Base-by-base conservation (phyloP, 1,140 invertebrate species). In the Neuroterus valhalla region DNA sequence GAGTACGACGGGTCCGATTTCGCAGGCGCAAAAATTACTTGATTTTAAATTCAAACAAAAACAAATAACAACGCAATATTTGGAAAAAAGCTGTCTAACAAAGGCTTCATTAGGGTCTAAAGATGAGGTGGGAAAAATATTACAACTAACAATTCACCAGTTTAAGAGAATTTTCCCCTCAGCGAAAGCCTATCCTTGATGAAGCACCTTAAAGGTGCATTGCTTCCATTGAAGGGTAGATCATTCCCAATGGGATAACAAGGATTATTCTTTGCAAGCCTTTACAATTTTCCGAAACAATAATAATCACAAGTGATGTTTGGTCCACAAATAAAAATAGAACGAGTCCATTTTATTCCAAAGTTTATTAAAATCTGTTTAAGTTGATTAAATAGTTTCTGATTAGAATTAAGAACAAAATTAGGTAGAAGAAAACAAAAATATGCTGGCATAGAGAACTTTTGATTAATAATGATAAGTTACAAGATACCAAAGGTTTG, bases 401-500 rank as follows among this genome's bases (percentile, higher is more conserved):
- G 11, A 2, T 45, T 45, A 3, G 8, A n/a, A 48, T 48, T 17
- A 19, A 17, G 17, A 19, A 17, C 17, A n/a, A 48, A 17, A 17
- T 48, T 19, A 48, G 2, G 6, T 48, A n/a, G 17, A n/a, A n/a
- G 1, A 19, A n/a, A 48, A 15, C n/a, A 48, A 19, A 4, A 48
- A 48, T 8, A 17, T n/a, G 12, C 17, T 48, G 17, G 31, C 6
- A 38, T 38, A 5, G 31, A 8, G 17, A 48, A 48, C n/a, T 19
- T 48, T 48, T n/a, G 46, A 48, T 48, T 48, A 48, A n/a, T 48
- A 6, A 17, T n/a, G 46, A 48, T 48, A 48, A 48, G 17, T 19
- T 48, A 38, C 0, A 38, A 38, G 46, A 48, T 48, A 48, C 3
- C 46, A n/a, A 17, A 15, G 31, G 31, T 8, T 38, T 38, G 6